phyloP scores from a whole-genome alignment of 92 coral and sea anemone species.

The Palythoa heliodiscus region DNA sequence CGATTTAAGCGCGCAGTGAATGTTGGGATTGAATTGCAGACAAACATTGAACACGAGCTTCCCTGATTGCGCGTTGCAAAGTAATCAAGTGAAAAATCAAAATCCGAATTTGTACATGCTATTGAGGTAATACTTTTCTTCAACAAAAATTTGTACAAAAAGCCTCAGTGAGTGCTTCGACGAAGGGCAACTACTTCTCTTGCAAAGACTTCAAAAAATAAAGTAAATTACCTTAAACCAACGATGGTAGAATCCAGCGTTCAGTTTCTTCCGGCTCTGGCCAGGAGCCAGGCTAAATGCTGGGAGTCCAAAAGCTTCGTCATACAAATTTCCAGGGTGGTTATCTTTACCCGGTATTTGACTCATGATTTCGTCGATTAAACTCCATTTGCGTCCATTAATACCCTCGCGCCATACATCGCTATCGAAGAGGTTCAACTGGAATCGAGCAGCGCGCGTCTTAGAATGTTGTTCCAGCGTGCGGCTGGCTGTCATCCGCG shows the following conservation, averaged over 20 bases:
- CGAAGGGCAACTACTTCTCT: no score
- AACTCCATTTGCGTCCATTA: constrained; percentile 38
- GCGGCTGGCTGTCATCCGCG: constrained; percentile 47
- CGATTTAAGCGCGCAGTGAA: no score
- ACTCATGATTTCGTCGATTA: constrained; percentile 67
- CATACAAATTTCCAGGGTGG: constrained; percentile 68
- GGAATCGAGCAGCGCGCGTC: constrained; percentile 71
- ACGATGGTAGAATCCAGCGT: constrained; percentile 85
- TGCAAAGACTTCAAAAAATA: no score
- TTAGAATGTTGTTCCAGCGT: constrained; percentile 45
- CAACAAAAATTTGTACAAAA: no score
- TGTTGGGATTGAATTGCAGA: no score
- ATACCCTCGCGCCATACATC: constrained; percentile 57
- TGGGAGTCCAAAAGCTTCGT: constrained; percentile 72
- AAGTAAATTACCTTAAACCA: constrained; percentile 55
- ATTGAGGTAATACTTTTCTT: no score
- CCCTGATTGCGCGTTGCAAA: no score
- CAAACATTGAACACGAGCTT: no score
- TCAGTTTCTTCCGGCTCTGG: constrained; percentile 52
- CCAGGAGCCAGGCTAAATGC: constrained; percentile 72
- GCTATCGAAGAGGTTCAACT: constrained; percentile 61
- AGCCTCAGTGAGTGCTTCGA: no score
- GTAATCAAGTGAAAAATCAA: no score
- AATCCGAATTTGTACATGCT: no score
- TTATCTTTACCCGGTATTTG: constrained; percentile 92